Evolutionary conservation across 2,113 vertebrate genomes (phyloP).

Genomic region (Brachypteracias leptosomus): DNA sequence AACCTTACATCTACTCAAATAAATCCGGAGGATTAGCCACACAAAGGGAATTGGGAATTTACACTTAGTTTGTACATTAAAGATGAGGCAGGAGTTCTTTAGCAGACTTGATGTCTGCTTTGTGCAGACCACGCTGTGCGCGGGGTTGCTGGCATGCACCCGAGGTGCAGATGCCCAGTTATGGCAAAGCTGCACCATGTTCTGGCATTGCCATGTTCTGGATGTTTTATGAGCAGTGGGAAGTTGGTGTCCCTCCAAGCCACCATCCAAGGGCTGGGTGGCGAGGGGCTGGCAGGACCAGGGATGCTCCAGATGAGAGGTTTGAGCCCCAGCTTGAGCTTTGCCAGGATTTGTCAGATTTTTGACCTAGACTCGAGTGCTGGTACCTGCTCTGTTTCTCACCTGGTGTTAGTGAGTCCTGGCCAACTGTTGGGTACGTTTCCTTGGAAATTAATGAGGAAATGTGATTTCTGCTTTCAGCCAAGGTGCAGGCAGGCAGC

Average conservation of each 20-base stretch:
- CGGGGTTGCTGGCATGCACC: neutral
- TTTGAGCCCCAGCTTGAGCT: neutral
- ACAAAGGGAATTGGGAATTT: slow-evolving; percentile 55
- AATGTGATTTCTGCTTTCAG: neutral
- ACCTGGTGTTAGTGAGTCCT: rapidly evolving
- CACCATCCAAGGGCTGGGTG: rapidly evolving
- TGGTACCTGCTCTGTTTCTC: neutral
- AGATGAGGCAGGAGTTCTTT: neutral
- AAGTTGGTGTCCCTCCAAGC: neutral
- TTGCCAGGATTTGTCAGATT: neutral
- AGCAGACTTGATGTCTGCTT: neutral
- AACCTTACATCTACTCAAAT: slow-evolving; percentile 35
- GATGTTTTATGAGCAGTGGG: neutral
- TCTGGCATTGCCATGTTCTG: neutral
- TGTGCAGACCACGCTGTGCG: rapidly evolving
- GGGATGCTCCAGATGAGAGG: rapidly evolving
- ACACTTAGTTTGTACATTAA: slow-evolving; percentile 42
- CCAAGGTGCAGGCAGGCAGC: neutral
- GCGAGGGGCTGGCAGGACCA: rapidly evolving
- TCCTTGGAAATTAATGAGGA: neutral
- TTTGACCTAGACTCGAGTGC: neutral
- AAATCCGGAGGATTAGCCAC: slow-evolving; percentile 42
- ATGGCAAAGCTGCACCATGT: rapidly evolving
- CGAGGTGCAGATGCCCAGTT: neutral
- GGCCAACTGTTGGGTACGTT: neutral